These are phyloP conservation scores for Oryzias curvinotus DNA, from an alignment of 2,113 vertebrate species.

Conservation along the genomic window DNA sequence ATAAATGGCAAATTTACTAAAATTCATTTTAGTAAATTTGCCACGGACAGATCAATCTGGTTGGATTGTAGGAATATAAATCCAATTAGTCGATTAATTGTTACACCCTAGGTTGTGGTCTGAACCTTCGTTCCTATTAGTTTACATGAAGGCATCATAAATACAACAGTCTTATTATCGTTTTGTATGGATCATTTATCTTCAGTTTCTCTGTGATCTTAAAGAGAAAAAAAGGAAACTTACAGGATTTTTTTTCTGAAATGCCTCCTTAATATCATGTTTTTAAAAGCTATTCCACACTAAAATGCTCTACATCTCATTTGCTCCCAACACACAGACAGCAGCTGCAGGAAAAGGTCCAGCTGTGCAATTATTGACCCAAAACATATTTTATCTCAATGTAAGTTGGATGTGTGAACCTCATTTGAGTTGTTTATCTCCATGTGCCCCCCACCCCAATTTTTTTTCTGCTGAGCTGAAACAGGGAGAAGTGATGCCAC, in stretches of 20 bases:
- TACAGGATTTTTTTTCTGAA: not conserved
- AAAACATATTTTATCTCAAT: not conserved
- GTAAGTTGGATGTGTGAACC: not conserved
- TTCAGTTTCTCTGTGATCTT: not conserved
- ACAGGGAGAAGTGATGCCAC: not conserved
- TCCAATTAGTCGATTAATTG: too few relatives aligned
- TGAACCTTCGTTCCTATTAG: too few relatives aligned
- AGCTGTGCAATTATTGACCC: conserved; percentile 4
- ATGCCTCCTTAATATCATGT: conserved; percentile 2
- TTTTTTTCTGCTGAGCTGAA: conserved; percentile 10
- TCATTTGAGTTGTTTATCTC: conserved; percentile 11
- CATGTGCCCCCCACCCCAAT: not conserved
- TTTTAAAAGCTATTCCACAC: not conserved
- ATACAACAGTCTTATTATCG: too few relatives aligned
- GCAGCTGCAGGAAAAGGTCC: not conserved
- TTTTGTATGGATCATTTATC: too few relatives aligned
- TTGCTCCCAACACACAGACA: conserved; percentile 8
- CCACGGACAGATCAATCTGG: too few relatives aligned
- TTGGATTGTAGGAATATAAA: too few relatives aligned
- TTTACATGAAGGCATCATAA: too few relatives aligned
- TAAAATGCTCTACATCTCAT: conserved; percentile 1
- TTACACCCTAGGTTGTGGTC: too few relatives aligned
- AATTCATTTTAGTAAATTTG: too few relatives aligned
- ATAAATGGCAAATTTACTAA: too few relatives aligned
- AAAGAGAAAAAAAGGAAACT: not conserved